Percentiles rank a stretch among this genome's conserved stretches.
Evolutionary conservation across 2,888 invertebrate genomes (phyloP).

Genomic region (Melanchra persicariae): DNA sequence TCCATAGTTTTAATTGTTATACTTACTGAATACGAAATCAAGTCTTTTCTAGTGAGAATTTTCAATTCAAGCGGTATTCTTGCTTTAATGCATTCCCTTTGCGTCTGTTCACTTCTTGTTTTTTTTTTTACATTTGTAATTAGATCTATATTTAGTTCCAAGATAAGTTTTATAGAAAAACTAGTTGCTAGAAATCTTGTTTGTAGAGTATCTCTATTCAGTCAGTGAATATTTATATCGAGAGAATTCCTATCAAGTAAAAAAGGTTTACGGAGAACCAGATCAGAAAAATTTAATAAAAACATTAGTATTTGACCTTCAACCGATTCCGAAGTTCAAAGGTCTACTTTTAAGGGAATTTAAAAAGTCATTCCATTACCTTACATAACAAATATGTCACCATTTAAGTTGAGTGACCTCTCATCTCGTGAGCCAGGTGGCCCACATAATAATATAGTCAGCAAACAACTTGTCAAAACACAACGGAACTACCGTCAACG

Average conservation of each 20-base stretch:
- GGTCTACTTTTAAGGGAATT: conserved; percentile 13
- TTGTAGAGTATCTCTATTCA: background rate
- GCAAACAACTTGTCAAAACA: conserved; percentile 85
- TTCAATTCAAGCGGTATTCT: background rate
- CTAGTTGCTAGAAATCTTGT: conserved; percentile 18
- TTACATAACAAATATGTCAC: conserved; percentile 71
- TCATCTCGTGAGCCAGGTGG: conserved; percentile 74
- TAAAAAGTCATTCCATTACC: conserved; percentile 33
- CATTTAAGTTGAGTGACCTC: conserved; percentile 74
- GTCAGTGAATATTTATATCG: conserved; percentile 16
- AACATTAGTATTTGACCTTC: background rate
- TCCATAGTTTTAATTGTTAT: conserved; percentile 25
- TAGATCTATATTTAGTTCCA: conserved; percentile 30
- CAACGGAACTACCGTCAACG: conserved; percentile 74
- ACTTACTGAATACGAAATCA: background rate
- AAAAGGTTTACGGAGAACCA: background rate
- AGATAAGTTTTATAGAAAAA: conserved; percentile 24
- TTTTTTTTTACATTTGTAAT: background rate
- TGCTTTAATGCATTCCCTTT: background rate
- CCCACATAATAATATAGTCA: conserved; percentile 80
- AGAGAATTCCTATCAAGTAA: background rate
- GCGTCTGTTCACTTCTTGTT: background rate
- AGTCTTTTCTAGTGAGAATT: background rate
- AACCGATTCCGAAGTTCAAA: conserved; percentile 23
- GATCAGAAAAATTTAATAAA: background rate